Evolutionary conservation across 1,140 invertebrate genomes (phyloP).

Genomic region (Drosophila subobscura): DNA sequence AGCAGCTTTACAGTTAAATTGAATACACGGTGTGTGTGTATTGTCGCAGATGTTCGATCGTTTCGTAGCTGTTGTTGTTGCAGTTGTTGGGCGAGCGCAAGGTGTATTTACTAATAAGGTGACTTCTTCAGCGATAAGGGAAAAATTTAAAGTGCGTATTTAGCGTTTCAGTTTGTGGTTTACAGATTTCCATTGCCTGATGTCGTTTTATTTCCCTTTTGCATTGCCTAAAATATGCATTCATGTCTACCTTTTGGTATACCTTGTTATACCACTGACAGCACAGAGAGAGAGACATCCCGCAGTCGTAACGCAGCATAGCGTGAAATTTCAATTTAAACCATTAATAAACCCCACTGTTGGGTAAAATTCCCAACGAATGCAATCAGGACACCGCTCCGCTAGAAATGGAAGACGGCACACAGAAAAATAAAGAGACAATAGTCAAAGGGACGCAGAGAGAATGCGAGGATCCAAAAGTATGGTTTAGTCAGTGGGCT

Average conservation of each 20-base stretch:
- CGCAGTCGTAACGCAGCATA: slow-evolving; percentile 32
- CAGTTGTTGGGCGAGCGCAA: too few species aligned
- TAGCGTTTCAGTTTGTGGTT: too few species aligned
- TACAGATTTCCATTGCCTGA: background rate
- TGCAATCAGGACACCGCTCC: slow-evolving; percentile 44
- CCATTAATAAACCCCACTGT: slow-evolving; percentile 71
- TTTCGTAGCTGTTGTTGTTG: too few species aligned
- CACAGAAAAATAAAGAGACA: slow-evolving; percentile 47
- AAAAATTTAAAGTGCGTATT: too few species aligned
- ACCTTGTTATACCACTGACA: slow-evolving; percentile 16
- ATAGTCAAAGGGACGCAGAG: slow-evolving; percentile 32
- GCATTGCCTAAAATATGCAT: slow-evolving; percentile 33
- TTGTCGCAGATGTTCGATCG: too few species aligned
- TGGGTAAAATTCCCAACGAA: slow-evolving; percentile 39
- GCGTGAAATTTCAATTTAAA: slow-evolving; percentile 78
- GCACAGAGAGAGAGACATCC: slow-evolving; percentile 4
- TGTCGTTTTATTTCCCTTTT: background rate
- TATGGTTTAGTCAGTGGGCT: slow-evolving; percentile 4
- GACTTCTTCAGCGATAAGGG: too few species aligned
- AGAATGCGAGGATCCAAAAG: too few species aligned
- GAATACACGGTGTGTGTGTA: too few species aligned
- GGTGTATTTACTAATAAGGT: too few species aligned
- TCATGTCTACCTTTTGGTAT: background rate
- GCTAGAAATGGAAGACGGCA: slow-evolving; percentile 25
- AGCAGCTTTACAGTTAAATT: too few species aligned